These are phyloP conservation scores for Drosophila erecta DNA, from an alignment of 1,140 invertebrate species.

Conservation along the genomic window DNA sequence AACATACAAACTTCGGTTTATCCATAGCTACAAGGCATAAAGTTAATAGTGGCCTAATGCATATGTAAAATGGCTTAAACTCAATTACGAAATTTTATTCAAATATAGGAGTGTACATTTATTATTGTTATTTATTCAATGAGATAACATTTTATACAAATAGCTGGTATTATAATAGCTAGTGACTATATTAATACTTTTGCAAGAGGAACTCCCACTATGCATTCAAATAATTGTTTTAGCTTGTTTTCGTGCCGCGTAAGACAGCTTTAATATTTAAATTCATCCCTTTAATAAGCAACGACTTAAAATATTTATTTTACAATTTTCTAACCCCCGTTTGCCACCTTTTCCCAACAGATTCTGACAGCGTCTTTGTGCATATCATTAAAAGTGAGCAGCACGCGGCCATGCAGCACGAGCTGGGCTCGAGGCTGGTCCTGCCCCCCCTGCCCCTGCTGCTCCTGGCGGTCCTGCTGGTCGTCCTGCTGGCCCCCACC, in stretches of 20 bases:
- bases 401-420: slow-evolving; percentile 88
- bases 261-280: background rate
- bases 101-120: no score
- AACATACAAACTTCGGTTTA: background rate
- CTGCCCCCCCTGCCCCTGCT: slow-evolving; percentile 64
- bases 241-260: background rate
- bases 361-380: slow-evolving; percentile 86
- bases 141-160: no score
- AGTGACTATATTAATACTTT: no score
- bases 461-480: slow-evolving; percentile 51
- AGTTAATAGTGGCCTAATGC: no score
- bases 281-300: background rate
- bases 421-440: slow-evolving; percentile 65
- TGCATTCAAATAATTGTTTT: background rate
- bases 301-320: background rate
- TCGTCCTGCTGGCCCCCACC: slow-evolving; percentile 13
- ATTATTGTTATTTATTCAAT: no score
- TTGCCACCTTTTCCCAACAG: slow-evolving; percentile 46
- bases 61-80: no score
- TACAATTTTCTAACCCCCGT: background rate
- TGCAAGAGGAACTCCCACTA: no score
- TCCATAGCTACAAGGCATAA: no score
- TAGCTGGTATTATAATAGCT: no score
- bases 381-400: slow-evolving; percentile 87
- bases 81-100: no score